Evolutionary conservation across 2,113 vertebrate species (phyloP).

Genomic region (Pterophyllum scalare): DNA sequence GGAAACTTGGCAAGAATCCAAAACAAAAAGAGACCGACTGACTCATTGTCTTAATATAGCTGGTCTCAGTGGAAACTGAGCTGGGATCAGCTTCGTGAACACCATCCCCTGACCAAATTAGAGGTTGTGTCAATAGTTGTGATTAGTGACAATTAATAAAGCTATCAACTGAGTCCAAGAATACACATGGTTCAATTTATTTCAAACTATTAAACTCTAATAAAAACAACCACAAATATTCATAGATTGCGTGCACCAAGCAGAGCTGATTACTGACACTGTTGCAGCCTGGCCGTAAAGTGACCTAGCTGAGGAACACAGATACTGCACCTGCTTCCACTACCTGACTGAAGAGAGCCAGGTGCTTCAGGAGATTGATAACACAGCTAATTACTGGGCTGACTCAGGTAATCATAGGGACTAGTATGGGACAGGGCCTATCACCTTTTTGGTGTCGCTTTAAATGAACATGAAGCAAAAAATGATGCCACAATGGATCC

Average conservation of each 20-base stretch:
- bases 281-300: neutral
- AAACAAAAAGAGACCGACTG: constrained; percentile 6
- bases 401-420: constrained; percentile 61
- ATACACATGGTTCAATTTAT: neutral
- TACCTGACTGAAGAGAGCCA: constrained; percentile 39
- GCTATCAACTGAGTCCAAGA: neutral
- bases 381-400: constrained; percentile 47
- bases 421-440: constrained; percentile 11
- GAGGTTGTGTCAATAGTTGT: neutral
- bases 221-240: neutral
- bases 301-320: constrained; percentile 22
- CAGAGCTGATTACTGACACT: neutral
- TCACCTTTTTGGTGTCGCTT: constrained; percentile 25
- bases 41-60: neutral
- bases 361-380: constrained; percentile 50
- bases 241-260: neutral
- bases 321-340: neutral
- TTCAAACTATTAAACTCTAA: neutral
- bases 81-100: neutral
- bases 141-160: neutral
- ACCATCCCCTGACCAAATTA: neutral
- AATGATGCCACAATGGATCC: constrained; percentile 7
- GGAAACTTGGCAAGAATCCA: constrained; percentile 24
- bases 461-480: constrained; percentile 29
- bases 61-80: neutral